These are phyloP conservation scores for Spicauda simplicius DNA, from an alignment of 2,888 invertebrate genomes.

Conservation along the genomic window DNA sequence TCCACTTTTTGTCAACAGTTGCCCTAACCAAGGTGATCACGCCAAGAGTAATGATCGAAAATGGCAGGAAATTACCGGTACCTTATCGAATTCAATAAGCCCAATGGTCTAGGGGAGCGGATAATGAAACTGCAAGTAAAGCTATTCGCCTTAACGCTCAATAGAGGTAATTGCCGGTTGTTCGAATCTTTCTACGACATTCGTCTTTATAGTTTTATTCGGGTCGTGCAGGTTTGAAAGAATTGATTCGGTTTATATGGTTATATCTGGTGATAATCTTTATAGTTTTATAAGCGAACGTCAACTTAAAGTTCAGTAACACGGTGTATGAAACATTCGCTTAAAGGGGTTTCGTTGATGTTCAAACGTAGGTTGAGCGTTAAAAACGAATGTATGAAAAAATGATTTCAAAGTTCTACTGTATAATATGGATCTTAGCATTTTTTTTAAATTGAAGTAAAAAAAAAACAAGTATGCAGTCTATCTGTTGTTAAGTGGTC, in stretches of 20 bases:
- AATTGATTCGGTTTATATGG: conserved; percentile 10
- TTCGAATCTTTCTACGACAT: conserved; percentile 57
- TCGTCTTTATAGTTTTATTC: conserved; percentile 33
- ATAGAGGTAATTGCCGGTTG: conserved; percentile 73
- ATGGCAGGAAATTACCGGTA: conserved; percentile 82
- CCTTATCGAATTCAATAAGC: conserved; percentile 83
- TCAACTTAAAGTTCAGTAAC: not conserved
- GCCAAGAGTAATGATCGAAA: conserved; percentile 77
- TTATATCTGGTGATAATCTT: not conserved
- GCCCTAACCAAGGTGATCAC: conserved; percentile 65
- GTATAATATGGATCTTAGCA: no score
- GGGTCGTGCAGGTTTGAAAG: conserved; percentile 1
- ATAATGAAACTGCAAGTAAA: conserved; percentile 80
- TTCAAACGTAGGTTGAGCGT: no score
- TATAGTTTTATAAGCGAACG: not conserved
- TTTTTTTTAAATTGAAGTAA: no score
- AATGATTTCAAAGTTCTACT: no score
- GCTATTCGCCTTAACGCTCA: conserved; percentile 63
- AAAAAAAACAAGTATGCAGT: no score
- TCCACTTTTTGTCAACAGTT: conserved; percentile 41
- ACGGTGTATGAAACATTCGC: no score
- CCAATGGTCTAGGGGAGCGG: conserved; percentile 66
- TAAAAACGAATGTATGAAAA: no score
- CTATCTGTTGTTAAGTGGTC: no score
- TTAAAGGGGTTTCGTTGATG: no score